Percentiles rank a stretch among this genome's conserved stretches.
Evolutionary conservation across 1,140 invertebrate genomes (phyloP).

Genomic region (Drusus annulatus): DNA sequence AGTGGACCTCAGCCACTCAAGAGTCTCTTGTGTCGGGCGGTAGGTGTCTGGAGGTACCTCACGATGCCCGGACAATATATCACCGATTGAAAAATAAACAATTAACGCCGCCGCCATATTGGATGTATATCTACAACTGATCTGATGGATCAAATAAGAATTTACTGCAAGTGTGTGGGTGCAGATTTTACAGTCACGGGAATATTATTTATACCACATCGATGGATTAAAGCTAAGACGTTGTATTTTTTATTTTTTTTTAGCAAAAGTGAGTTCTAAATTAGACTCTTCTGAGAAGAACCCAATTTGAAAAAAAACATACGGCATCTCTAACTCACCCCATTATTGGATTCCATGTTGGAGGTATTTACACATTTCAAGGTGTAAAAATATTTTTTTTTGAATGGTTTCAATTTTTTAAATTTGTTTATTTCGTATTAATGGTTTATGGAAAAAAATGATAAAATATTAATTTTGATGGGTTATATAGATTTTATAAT

Average conservation of each 20-base stretch:
- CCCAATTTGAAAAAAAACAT: too few relatives aligned
- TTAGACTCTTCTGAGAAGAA: too few relatives aligned
- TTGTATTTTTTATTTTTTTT: background rate
- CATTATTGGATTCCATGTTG: too few relatives aligned
- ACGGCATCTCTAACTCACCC: too few relatives aligned
- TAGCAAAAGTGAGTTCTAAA: too few relatives aligned
- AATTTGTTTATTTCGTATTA: too few relatives aligned
- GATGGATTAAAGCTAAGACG: background rate
- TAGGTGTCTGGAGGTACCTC: background rate
- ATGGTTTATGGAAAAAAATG: too few relatives aligned
- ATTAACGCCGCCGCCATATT: conserved; percentile 26
- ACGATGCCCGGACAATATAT: conserved; percentile 16
- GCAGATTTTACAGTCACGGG: background rate
- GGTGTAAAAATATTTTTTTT: too few relatives aligned
- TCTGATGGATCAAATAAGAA: conserved; percentile 23
- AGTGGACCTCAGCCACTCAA: background rate
- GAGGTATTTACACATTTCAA: too few relatives aligned
- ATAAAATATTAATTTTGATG: too few relatives aligned
- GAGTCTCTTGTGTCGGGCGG: background rate
- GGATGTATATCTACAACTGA: conserved; percentile 8
- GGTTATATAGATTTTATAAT: too few relatives aligned
- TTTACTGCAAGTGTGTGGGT: background rate
- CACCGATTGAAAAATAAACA: conserved; percentile 36
- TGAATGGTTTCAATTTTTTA: too few relatives aligned
- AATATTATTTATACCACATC: background rate